Evolutionary conservation across 2,888 invertebrate genomes (phyloP).

Genomic region (Galeruca laticollis): DNA sequence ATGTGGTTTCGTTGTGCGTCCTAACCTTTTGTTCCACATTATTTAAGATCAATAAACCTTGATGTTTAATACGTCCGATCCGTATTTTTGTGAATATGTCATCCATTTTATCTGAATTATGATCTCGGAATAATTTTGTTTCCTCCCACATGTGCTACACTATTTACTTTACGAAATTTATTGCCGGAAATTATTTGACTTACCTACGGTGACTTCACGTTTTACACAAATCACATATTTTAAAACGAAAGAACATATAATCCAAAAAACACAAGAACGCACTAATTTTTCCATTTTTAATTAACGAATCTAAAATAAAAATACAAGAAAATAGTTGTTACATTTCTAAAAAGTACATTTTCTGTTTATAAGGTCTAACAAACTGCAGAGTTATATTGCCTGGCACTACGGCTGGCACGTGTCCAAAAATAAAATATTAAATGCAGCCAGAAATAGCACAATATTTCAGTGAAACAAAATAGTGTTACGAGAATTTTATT

Average conservation of each 20-base stretch:
- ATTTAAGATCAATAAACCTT: too few relatives aligned
- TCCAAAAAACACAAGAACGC: neutral
- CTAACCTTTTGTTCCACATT: too few relatives aligned
- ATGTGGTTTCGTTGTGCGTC: too few relatives aligned
- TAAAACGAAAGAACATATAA: neutral
- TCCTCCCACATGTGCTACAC: too few relatives aligned
- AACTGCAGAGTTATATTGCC: constrained; percentile 3
- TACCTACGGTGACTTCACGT: constrained; percentile 50
- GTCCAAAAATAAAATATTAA: constrained; percentile 1
- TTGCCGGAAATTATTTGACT: constrained; percentile 15
- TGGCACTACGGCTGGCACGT: neutral
- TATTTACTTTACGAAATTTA: neutral
- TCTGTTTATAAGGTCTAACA: constrained; percentile 8
- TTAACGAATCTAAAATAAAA: neutral
- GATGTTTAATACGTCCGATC: too few relatives aligned
- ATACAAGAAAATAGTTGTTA: neutral
- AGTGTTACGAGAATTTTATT: neutral
- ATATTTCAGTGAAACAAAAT: neutral
- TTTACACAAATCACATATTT: constrained; percentile 18
- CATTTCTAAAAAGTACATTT: neutral
- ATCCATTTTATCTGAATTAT: too few relatives aligned
- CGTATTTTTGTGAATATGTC: too few relatives aligned
- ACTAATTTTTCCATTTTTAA: neutral
- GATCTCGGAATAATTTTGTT: too few relatives aligned
- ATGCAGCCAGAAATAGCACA: neutral